A percentile compares a stretch with the other conserved stretches of the same genome.
Conservation (phyloP, 2,113 vertebrate species). For the Malurus melanocephalus region DNA sequence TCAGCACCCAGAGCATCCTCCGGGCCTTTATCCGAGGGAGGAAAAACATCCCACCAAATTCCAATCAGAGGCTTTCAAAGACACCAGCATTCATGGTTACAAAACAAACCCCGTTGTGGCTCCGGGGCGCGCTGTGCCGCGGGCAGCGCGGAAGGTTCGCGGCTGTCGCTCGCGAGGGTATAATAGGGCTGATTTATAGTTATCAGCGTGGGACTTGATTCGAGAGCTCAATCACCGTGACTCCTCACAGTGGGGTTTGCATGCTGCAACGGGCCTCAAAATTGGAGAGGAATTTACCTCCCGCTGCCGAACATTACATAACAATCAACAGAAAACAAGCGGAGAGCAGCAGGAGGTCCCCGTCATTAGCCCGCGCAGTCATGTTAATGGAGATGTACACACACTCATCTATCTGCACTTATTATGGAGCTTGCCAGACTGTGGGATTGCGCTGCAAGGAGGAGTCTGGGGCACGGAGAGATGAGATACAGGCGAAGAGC, state of each 20-base stretch:
- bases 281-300: conserved; percentile 86
- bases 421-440: conserved; percentile 53
- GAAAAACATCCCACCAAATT: conserved; percentile 15
- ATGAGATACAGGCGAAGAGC: background rate
- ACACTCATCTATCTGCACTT: conserved; percentile 60
- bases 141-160: conserved; percentile 48
- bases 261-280: conserved; percentile 77
- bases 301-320: conserved; percentile 82
- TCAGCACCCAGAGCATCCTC: background rate
- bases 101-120: background rate
- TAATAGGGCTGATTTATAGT: conserved; percentile 82
- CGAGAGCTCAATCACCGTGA: conserved; percentile 78
- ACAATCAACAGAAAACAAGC: conserved; percentile 84
- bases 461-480: background rate
- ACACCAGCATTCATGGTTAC: background rate
- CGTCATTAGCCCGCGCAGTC: conserved; percentile 69
- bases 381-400: conserved; percentile 65
- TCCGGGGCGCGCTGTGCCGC: conserved; percentile 44
- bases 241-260: conserved; percentile 77
- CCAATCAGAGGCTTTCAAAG: conserved; percentile 3
- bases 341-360: conserved; percentile 74
- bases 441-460: background rate
- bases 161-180: conserved; percentile 52
- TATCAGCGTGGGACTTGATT: conserved; percentile 79
- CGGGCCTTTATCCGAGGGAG: background rate